Evolutionary conservation across 2,797 vertebrate species (phyloP).

Genomic region (Babyrousa celebensis): DNA sequence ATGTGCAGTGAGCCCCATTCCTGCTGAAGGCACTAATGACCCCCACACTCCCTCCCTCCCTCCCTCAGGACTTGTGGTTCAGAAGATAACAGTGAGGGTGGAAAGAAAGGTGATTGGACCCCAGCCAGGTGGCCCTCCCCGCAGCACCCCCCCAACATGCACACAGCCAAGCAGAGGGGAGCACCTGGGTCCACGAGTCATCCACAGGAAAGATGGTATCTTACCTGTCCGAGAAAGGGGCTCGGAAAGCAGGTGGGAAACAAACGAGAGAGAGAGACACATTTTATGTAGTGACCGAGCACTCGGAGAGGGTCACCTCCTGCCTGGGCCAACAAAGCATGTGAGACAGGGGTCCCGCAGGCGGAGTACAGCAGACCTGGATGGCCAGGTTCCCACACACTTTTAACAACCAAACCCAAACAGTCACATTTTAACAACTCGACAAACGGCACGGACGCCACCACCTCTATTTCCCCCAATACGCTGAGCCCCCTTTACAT

Average conservation of each 20-base stretch:
- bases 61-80: neutral
- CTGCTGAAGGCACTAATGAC: neutral
- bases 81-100: neutral
- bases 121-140: constrained; percentile 3
- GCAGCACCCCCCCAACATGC: constrained; percentile 73
- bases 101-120: neutral
- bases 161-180: constrained; percentile 14
- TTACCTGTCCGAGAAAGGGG: constrained; percentile 94
- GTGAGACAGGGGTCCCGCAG: neutral
- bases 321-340: neutral
- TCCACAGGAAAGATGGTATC: constrained; percentile 82
- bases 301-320: constrained; percentile 1
- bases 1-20: neutral
- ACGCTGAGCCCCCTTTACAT: neutral
- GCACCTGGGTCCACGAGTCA: neutral
- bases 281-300: constrained; percentile 77
- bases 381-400: neutral
- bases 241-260: constrained; percentile 93
- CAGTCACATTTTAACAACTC: neutral
- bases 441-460: neutral
- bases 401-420: neutral
- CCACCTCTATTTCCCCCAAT: no score
- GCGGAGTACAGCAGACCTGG: neutral
- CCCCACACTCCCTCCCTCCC: neutral
- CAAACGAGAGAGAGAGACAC: constrained; percentile 90